Base-by-base conservation (phyloP, 1,140 invertebrate genomes). In the Trachymyrmex septentrionalis region DNA sequence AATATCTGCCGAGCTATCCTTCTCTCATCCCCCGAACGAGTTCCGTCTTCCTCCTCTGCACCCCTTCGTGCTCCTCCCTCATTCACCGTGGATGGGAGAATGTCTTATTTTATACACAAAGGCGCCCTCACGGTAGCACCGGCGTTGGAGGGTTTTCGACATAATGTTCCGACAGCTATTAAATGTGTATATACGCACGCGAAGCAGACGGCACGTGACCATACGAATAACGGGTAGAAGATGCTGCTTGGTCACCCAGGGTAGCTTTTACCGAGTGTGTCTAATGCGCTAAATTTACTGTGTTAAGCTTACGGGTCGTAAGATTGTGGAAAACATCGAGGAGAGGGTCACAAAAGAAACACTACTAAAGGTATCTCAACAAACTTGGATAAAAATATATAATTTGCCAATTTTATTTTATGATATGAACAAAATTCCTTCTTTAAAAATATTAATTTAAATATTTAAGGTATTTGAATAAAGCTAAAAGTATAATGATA, bases 61-160 rank as follows among this genome's bases (percentile, higher is more conserved):
- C 75, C 85, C 86, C 67, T 78, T 44, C 85, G 24, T 59, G 27
- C 24, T 44, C 21, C 30, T 57, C 1, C n/a, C 44, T 77, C 88
- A 93, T 93, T 93, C 93, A 55, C 27, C 27, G 21, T 27, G 93
- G 82, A 69, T 73, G 91, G 92, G 92, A 91, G 92, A 91, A 93
- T 90, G 86, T 89, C 81, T 90, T 92, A 90, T 91, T 93, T 92
- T 92, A 88, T 91, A 92, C 87, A 92, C 91, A 93, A 94, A 93
- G 87, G 91, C 38, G 38, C 86, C 27, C 77, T 48, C 88, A 90
- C 92, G 93, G 89, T 92, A 93, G 92, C 78, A 92, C 89, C 90
- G 71, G 89, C 92, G 91, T 92, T 92, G 88, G 88, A 87, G 90
- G 90, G 87, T 91, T 87, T 92, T 90, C 77, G 85, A 67, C 80